These are phyloP conservation scores for Chitala chitala DNA, from an alignment of 2,113 vertebrate genomes.

Conservation along the genomic window DNA sequence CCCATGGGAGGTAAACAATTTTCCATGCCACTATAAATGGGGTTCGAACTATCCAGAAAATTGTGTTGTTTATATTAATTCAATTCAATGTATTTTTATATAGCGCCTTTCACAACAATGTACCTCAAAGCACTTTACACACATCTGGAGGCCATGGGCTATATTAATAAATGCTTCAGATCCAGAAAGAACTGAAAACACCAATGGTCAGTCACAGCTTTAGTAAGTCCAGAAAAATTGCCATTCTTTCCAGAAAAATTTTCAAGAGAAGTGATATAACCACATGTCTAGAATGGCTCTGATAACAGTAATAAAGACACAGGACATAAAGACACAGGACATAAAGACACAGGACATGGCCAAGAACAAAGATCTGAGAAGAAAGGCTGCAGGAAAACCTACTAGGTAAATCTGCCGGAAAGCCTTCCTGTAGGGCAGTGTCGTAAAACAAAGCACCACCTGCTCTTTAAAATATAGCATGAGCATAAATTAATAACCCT, in stretches of 20 bases:
- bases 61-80: no score
- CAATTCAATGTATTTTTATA: no score
- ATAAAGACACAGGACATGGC: not conserved
- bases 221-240: no score
- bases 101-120: no score
- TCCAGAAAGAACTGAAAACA: no score
- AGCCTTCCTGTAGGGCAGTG: not conserved
- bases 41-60: not conserved
- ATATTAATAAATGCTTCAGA: no score
- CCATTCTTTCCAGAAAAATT: not conserved
- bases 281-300: not conserved
- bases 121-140: no score
- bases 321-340: not conserved
- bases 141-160: no score
- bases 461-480: not conserved
- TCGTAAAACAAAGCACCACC: not conserved
- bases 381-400: no score
- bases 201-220: no score
- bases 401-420: no score
- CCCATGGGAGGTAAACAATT: not conserved
- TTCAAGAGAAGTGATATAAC: not conserved
- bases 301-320: not conserved
- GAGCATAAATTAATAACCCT: constrained; percentile 1
- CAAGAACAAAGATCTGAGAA: not conserved
- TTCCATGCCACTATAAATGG: not conserved